Conservation (phyloP, 2,888 invertebrate species). For the Spatulosminthurus flaviceps region DNA sequence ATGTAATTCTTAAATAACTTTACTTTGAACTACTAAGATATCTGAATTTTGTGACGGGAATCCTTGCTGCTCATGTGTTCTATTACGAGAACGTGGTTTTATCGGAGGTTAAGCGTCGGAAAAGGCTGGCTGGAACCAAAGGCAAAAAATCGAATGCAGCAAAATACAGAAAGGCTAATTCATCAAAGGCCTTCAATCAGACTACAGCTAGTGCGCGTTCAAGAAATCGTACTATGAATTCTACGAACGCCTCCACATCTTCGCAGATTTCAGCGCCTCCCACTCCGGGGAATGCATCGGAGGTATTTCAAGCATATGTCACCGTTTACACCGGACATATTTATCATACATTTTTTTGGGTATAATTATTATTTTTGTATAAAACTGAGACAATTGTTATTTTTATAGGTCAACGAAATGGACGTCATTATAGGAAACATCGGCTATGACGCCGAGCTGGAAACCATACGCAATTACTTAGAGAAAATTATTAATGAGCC, state of each 20-base stretch:
- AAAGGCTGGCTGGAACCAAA: constrained; percentile 26
- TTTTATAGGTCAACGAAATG: constrained; percentile 54
- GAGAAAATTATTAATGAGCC: constrained; percentile 52
- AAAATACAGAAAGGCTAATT: not conserved
- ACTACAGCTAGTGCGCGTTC: not conserved
- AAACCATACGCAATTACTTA: constrained; percentile 54
- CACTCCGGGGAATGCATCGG: not conserved
- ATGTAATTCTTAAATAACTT: not conserved
- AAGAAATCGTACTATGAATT: constrained; percentile 31
- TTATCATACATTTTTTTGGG: too few relatives aligned
- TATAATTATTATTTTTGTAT: too few relatives aligned
- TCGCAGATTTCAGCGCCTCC: not conserved
- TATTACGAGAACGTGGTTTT: constrained; percentile 57
- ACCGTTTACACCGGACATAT: too few relatives aligned
- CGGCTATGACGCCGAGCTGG: constrained; percentile 59
- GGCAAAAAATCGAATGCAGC: not conserved
- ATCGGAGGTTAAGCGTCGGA: constrained; percentile 55
- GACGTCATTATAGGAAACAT: constrained; percentile 60
- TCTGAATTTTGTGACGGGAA: constrained; percentile 53
- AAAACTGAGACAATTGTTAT: not conserved
- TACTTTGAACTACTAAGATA: too few relatives aligned
- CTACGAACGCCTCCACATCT: not conserved
- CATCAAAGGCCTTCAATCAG: not conserved
- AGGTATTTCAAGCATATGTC: too few relatives aligned
- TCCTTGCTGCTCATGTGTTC: constrained; percentile 58